Percentiles rank a stretch among this genome's conserved stretches.
Conservation (phyloP, 2,113 vertebrate genomes). For the Salvelinus alpinus region DNA sequence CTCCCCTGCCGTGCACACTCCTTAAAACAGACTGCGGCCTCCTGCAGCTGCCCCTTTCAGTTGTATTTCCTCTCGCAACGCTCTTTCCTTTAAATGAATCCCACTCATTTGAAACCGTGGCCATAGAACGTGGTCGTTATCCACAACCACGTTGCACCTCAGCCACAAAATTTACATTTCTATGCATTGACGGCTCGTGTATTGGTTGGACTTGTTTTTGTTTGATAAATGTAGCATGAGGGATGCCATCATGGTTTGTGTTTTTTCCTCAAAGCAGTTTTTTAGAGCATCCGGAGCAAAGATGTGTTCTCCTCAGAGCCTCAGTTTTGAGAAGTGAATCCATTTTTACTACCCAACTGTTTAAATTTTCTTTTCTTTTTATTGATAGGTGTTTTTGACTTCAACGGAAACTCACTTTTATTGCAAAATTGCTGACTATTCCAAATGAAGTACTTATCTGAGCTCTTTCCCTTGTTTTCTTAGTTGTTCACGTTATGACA, state of each 20-base stretch:
- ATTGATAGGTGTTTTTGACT: not conserved
- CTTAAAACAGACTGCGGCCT: not conserved
- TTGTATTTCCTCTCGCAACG: not conserved
- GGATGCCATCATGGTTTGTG: not conserved
- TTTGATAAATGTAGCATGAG: not conserved
- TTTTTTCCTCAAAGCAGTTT: not conserved
- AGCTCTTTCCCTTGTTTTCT: not conserved
- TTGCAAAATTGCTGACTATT: not conserved
- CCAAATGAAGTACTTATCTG: not conserved
- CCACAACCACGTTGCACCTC: not conserved
- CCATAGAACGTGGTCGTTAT: not conserved
- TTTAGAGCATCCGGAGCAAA: not conserved
- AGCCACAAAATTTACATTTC: not conserved
- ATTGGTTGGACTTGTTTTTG: not conserved
- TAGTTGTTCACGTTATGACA: not conserved
- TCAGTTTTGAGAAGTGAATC: too few species aligned
- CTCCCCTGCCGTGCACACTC: not conserved
- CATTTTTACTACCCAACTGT: too few species aligned
- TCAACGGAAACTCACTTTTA: not conserved
- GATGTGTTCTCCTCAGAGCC: too few species aligned
- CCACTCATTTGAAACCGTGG: not conserved
- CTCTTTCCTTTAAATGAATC: not conserved
- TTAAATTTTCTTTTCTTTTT: too few species aligned
- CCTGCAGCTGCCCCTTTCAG: not conserved
- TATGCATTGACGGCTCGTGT: not conserved